Base-by-base conservation (phyloP, 2,888 invertebrate genomes). In the Eupithecia dodoneata region DNA sequence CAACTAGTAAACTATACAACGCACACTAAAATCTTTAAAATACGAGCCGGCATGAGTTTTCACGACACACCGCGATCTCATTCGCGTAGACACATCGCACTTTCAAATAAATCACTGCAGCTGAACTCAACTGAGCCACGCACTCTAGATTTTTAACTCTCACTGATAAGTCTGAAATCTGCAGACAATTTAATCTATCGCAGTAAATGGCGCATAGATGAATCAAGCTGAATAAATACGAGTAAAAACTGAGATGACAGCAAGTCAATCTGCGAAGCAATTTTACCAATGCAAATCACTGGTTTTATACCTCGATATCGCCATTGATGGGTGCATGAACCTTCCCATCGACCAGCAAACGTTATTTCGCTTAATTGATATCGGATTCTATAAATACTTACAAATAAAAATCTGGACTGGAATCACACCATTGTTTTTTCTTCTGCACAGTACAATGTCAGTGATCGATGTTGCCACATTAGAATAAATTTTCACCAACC, bases 401-500 rank as follows among this genome's bases (percentile, higher is more conserved):
- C 95, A 95, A 94, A 95, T 94, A 94, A 95, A 94, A 95, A 93
- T 94, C 94, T 94, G 94, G 94, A 94, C 94, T 94, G 94, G 94
- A 95, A 94, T 95, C 93, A 95, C 95, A 95, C 95, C 95, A 95
- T 95, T 95, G 95, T 95, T 95, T 95, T 94, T 94, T 94, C 94
- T 92, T 92, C 93, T 93, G 92, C 94, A 93, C 92, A 93, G 47
- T 69, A 44, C 42, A 42, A n/a, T 42, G 93, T 93, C 93, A 93
- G 93, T 90, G 88, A 88, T 86, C 87, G 86, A 88, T 93, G 93
- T 94, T 94, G 90, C 94, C 86, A 91, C 81, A 87, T 85, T 85
- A 81, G 76, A 86, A 90, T 88, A 87, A 88, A 87, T 82, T 72
- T 7, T 44, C 66, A 66, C 66, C 66, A 69, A 2, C 18, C n/a